A percentile compares a stretch with the other conserved stretches of the same genome.
These are phyloP conservation scores for Anguilla megastoma DNA, from an alignment of 2,797 vertebrate genomes.

Conservation along the genomic window DNA sequence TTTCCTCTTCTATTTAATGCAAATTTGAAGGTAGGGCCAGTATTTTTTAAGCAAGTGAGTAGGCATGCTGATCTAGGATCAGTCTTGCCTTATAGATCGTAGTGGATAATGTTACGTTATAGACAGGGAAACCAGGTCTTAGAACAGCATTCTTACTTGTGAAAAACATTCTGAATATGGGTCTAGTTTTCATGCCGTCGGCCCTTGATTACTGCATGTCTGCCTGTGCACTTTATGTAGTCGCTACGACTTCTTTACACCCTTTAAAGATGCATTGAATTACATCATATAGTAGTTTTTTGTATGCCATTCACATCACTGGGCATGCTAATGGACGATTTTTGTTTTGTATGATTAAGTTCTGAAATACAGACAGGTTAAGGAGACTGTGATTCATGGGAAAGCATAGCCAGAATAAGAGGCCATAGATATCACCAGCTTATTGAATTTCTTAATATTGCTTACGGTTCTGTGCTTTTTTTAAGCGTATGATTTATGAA, in stretches of 20 bases:
- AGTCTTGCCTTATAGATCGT: too few relatives aligned
- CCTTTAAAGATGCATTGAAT: not conserved
- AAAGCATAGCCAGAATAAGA: not conserved
- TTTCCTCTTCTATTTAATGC: too few relatives aligned
- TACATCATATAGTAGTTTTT: not conserved
- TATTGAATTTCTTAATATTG: constrained; percentile 11
- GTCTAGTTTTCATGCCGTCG: not conserved
- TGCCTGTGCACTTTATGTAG: not conserved
- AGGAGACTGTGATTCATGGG: constrained; percentile 10
- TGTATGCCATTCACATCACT: not conserved
- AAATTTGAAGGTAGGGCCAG: too few relatives aligned
- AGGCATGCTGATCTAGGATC: too few relatives aligned
- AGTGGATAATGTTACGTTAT: too few relatives aligned
- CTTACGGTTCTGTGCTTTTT: not conserved
- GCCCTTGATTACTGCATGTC: not conserved
- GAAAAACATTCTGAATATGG: too few relatives aligned
- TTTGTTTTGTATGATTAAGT: constrained; percentile 3
- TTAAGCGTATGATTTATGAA: not conserved
- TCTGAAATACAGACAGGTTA: not conserved
- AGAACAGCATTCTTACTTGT: too few relatives aligned
- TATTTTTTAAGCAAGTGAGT: too few relatives aligned
- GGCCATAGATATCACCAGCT: not conserved
- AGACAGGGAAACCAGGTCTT: too few relatives aligned
- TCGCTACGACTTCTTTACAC: not conserved
- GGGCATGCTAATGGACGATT: not conserved